These are phyloP conservation scores for Pholis gunnellus DNA, from an alignment of 2,113 vertebrate genomes.

Conservation along the genomic window DNA sequence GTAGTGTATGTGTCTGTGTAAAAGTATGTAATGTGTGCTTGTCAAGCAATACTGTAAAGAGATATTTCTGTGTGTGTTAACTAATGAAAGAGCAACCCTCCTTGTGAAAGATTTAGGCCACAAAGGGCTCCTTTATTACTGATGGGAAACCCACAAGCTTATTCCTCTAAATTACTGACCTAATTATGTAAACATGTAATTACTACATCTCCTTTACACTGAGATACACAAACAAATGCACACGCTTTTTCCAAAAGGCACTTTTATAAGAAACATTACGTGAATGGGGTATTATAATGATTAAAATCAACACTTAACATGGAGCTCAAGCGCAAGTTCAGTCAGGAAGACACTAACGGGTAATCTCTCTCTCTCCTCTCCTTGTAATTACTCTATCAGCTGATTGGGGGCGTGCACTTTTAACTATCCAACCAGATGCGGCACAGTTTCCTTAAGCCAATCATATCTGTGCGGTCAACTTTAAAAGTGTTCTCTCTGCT, in stretches of 20 bases:
- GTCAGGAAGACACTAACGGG: no score
- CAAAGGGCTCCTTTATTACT: constrained; percentile 71
- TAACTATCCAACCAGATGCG: no score
- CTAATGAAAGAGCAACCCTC: constrained; percentile 60
- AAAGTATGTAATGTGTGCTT: constrained; percentile 13
- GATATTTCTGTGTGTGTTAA: constrained; percentile 59
- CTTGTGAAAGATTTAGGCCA: constrained; percentile 72
- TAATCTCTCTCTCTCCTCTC: no score
- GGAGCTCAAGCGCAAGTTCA: no score
- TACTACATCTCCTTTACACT: constrained; percentile 56
- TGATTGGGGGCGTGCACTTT: no score
- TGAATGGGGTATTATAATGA: constrained; percentile 37
- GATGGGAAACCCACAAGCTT: constrained; percentile 60
- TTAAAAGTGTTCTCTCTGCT: no score
- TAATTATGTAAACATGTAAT: constrained; percentile 76
- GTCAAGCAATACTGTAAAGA: constrained; percentile 30
- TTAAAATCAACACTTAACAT: constrained; percentile 41
- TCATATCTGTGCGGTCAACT: no score
- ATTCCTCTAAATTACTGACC: constrained; percentile 71
- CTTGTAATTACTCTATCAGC: no score
- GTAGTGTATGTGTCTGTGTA: constrained; percentile 5
- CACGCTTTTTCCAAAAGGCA: constrained; percentile 22
- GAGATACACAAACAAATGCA: not conserved
- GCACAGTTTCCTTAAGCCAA: no score
- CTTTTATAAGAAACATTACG: constrained; percentile 34